phyloP scores from a whole-genome alignment of 2,113 vertebrate species.

The Boulengeromyrus knoepffleri region DNA sequence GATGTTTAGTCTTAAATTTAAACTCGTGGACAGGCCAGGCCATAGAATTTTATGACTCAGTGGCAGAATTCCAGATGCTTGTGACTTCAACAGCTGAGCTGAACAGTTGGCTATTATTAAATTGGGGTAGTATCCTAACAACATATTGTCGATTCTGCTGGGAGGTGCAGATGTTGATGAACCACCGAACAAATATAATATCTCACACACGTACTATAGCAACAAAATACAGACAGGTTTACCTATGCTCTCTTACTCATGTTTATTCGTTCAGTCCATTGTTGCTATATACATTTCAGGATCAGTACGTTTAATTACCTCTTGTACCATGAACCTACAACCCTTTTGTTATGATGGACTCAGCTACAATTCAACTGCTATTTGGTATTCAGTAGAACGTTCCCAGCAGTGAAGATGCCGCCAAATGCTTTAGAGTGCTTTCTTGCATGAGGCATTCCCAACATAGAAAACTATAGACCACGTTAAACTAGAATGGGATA shows the following conservation, averaged over 20 bases:
- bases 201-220: neutral
- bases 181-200: neutral
- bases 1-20: neutral
- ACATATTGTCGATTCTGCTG: neutral
- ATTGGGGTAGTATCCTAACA: neutral
- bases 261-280: neutral
- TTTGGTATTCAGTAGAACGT: neutral
- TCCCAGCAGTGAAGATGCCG: neutral
- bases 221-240: neutral
- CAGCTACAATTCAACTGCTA: neutral
- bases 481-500: neutral
- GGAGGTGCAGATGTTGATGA: neutral
- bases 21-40: neutral
- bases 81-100: neutral
- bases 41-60: neutral
- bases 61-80: neutral
- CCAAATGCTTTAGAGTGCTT: neutral
- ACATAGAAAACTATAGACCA: neutral
- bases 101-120: neutral
- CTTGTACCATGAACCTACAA: neutral
- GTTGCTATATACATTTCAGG: neutral
- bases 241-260: neutral
- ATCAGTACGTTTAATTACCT: neutral
- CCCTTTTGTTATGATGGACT: neutral
- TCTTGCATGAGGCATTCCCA: neutral